Conservation (phyloP, 2,888 invertebrate species). For the Arrhopalites spinosus region DNA sequence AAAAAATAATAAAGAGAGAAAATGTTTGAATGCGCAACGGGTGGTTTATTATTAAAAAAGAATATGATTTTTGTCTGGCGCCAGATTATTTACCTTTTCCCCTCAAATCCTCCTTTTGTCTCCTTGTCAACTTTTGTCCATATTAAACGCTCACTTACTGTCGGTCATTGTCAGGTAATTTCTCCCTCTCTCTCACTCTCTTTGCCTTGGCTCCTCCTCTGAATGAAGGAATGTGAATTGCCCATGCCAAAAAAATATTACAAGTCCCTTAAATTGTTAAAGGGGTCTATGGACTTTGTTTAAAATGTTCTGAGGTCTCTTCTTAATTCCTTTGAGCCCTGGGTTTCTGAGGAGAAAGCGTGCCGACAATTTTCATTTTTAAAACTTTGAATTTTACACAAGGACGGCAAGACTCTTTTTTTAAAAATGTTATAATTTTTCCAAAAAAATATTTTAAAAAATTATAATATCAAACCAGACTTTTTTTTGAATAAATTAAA, state of each 20-base stretch:
- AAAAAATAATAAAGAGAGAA: background rate
- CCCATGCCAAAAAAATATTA: too few relatives aligned
- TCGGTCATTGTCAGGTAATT: conserved; percentile 24
- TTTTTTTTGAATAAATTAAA: too few relatives aligned
- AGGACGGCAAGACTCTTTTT: too few relatives aligned
- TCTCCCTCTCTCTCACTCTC: background rate
- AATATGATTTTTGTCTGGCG: conserved; percentile 36
- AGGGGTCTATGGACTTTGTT: too few relatives aligned
- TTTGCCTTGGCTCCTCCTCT: background rate
- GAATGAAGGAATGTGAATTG: background rate
- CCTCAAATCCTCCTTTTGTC: conserved; percentile 3
- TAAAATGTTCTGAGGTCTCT: too few relatives aligned
- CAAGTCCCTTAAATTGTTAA: too few relatives aligned
- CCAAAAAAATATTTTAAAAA: too few relatives aligned
- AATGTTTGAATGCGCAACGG: conserved; percentile 12
- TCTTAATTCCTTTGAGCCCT: too few relatives aligned
- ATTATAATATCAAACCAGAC: too few relatives aligned
- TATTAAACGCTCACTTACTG: conserved; percentile 32
- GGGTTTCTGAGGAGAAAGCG: background rate
- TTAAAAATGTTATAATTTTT: too few relatives aligned
- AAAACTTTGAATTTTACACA: too few relatives aligned
- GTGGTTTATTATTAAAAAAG: conserved; percentile 36
- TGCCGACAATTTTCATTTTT: background rate
- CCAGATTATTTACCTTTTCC: conserved; percentile 33
- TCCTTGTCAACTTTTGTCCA: conserved; percentile 19